A percentile compares a stretch with the other conserved stretches of the same genome.
phyloP scores from a whole-genome alignment of 2,113 vertebrate genomes.

The Polypterus senegalus region DNA sequence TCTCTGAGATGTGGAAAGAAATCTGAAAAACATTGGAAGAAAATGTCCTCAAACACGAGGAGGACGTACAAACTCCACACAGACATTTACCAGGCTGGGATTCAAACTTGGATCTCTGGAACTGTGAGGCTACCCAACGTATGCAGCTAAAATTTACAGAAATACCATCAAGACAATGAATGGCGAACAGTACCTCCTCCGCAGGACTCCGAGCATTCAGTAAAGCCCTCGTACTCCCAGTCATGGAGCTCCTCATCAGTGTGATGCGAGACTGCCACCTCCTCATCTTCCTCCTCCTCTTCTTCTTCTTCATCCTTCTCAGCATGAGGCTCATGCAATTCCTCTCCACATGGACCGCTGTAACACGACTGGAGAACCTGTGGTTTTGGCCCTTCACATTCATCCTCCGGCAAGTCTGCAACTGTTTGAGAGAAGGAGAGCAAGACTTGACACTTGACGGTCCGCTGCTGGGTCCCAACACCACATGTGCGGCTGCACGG shows the following conservation, averaged over 20 bases:
- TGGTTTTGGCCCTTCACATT: slow-evolving; percentile 79
- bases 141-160: too few relatives aligned
- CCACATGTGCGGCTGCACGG: slow-evolving; percentile 80
- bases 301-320: slow-evolving; percentile 18
- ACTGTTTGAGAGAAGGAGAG: slow-evolving; percentile 88
- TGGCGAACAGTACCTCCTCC: slow-evolving; percentile 64
- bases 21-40: too few relatives aligned
- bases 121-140: too few relatives aligned
- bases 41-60: too few relatives aligned
- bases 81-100: too few relatives aligned
- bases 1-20: too few relatives aligned
- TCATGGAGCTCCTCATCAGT: slow-evolving; percentile 71
- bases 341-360: slow-evolving; percentile 58
- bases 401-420: slow-evolving; percentile 77
- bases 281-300: slow-evolving; percentile 29
- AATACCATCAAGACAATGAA: background rate
- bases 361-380: slow-evolving; percentile 65
- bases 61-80: too few relatives aligned
- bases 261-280: slow-evolving; percentile 29
- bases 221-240: slow-evolving; percentile 90
- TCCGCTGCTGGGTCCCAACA: slow-evolving; percentile 62
- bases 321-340: slow-evolving; percentile 7
- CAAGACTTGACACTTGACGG: slow-evolving; percentile 78
- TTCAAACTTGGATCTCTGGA: too few relatives aligned
- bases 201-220: slow-evolving; percentile 79